Base-by-base conservation (phyloP, 2,888 invertebrate genomes). In the Oscheius sp. region DNA sequence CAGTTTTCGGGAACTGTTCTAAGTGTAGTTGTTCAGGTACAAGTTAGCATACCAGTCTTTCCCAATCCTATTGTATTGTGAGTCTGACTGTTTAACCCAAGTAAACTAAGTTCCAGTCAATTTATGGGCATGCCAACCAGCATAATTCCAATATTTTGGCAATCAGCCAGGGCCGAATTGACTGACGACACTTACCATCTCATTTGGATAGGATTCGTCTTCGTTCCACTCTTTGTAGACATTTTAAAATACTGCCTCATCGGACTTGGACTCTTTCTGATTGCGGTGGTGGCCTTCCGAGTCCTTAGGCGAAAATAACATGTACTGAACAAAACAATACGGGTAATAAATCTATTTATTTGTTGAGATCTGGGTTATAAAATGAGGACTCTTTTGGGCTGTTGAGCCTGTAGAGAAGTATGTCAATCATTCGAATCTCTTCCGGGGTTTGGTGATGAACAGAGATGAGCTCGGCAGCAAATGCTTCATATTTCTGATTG, bases 61-160 rank as follows among this genome's bases (percentile, higher is more conserved):
- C 48, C 58, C 21, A 80, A 75, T 50, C 50, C 65, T 21, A 70
- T 74, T 33, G 80, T 81, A 32, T 62, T 77, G 82, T 83, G 51
- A 79, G 84, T 78, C 9, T 55, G 57, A 29, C 2, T 29, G 1
- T 13, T 29, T 21, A 29, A 5, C 37, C 35, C 10, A 37, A 21
- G n/a, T 21, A 2, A 2, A 21, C 7, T 1, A 5, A 5, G 2
- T 74, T 84, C 58, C 77, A 85, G 85, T 21, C 77, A 76, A 58
- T 77, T 78, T 53, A 72, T 76, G 53, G 79, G 85, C 70, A 71
- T 85, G 76, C 82, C 84, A 0, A 74, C 77, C 58, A 74, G 75
- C 9, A 73, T 85, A 58, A 76, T 83, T n/a, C 85, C 85, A 1
- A 42, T 85, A 29, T 84, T 85, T 62, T 84, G 79, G 79, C 82